A percentile compares a stretch with the other conserved stretches of the same genome.
Evolutionary conservation across 2,797 vertebrate species (phyloP).

Genomic region (Ptychadena robeensis): DNA sequence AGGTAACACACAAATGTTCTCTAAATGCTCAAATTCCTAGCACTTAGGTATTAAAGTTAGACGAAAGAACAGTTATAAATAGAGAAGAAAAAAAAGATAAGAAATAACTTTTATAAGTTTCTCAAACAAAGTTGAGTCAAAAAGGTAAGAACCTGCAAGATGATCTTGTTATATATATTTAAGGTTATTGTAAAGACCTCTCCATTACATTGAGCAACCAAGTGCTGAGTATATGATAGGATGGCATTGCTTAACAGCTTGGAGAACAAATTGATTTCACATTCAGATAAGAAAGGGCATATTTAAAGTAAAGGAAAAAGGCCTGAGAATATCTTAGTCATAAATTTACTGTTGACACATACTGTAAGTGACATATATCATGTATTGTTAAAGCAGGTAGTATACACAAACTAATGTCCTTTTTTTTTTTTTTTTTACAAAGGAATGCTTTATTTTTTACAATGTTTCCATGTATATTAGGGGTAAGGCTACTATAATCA

Average conservation of each 20-base stretch:
- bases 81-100: not conserved
- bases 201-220: slow-evolving; percentile 21
- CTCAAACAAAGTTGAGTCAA: slow-evolving; percentile 21
- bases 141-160: slow-evolving; percentile 29
- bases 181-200: slow-evolving; percentile 33
- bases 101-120: slow-evolving; percentile 37
- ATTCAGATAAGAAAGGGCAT: slow-evolving; percentile 12
- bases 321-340: not conserved
- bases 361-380: not conserved
- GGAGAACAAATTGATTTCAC: slow-evolving; percentile 12
- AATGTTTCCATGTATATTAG: not conserved
- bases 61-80: not conserved
- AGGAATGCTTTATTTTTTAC: too few relatives aligned
- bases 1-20: not conserved
- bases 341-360: not conserved
- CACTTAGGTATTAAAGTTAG: not conserved
- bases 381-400: too few relatives aligned
- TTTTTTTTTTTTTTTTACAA: too few relatives aligned
- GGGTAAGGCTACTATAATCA: not conserved
- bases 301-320: not conserved
- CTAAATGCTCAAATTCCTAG: not conserved
- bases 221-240: slow-evolving; percentile 16
- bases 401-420: too few relatives aligned
- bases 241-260: slow-evolving; percentile 29
- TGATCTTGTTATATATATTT: slow-evolving; percentile 45